Evolutionary conservation across 2,888 invertebrate genomes (phyloP).

Genomic region (Lepidonotus clava): DNA sequence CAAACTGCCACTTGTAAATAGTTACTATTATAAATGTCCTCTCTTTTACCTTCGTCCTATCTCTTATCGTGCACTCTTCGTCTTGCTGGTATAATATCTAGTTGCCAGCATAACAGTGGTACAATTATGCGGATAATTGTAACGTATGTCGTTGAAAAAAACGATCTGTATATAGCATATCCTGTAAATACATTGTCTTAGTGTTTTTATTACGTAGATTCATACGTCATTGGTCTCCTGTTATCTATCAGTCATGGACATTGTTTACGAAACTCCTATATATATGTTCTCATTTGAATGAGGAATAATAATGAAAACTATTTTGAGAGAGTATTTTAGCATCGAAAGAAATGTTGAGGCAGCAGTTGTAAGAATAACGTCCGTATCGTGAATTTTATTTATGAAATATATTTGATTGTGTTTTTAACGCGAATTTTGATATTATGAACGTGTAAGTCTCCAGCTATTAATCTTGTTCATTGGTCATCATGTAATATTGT

Average conservation of each 20-base stretch:
- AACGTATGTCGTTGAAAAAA: not conserved
- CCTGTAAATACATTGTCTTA: not conserved
- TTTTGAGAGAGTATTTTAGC: too few species aligned
- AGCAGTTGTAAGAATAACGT: too few species aligned
- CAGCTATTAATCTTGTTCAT: too few species aligned
- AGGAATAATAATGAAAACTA: not conserved
- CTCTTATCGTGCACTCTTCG: too few species aligned
- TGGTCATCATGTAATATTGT: not conserved
- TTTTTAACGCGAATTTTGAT: not conserved
- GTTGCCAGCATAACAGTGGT: not conserved
- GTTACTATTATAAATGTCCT: too few species aligned
- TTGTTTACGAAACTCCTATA: not conserved
- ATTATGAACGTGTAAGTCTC: too few species aligned
- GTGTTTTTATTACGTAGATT: not conserved
- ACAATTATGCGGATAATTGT: conserved; percentile 31
- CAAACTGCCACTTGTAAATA: too few species aligned
- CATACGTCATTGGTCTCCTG: not conserved
- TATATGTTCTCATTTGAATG: not conserved
- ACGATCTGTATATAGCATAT: not conserved
- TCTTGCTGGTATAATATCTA: not conserved
- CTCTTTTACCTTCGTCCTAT: too few species aligned
- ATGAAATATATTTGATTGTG: not conserved
- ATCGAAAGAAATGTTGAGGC: too few species aligned
- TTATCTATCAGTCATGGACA: not conserved
- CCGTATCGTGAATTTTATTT: too few species aligned